Conservation (phyloP, 92 coral and sea anemone genomes). For the Epizoanthus rinbou region DNA sequence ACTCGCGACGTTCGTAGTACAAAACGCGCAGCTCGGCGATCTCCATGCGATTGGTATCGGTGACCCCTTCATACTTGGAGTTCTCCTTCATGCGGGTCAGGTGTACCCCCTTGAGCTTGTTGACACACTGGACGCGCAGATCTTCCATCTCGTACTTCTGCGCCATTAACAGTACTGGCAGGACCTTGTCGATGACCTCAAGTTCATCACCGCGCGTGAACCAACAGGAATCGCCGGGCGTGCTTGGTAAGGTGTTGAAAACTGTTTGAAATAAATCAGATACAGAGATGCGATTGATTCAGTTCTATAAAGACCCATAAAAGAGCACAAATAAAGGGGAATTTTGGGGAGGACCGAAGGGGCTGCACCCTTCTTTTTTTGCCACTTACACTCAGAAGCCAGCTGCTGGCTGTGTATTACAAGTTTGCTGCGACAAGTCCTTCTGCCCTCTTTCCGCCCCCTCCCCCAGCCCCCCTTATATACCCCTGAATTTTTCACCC, state of each 20-base stretch:
- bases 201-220: conserved; percentile 21
- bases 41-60: conserved; percentile 27
- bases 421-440: too few relatives aligned
- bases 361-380: too few relatives aligned
- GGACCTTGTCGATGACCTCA: conserved; percentile 27
- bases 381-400: too few relatives aligned
- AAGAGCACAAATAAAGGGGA: too few relatives aligned
- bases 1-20: conserved; percentile 33
- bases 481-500: too few relatives aligned
- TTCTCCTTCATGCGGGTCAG: conserved; percentile 26
- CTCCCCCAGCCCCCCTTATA: too few relatives aligned
- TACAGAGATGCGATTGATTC: too few relatives aligned
- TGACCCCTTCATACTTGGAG: conserved; percentile 17
- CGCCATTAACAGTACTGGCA: conserved; percentile 25
- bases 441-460: too few relatives aligned
- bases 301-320: too few relatives aligned
- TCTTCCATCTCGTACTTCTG: conserved; percentile 26
- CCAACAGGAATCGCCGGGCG: conserved; percentile 22
- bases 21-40: conserved; percentile 32
- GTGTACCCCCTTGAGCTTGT: conserved; percentile 30
- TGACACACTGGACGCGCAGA: conserved; percentile 4
- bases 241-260: conserved; percentile 23
- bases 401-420: too few relatives aligned
- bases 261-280: not conserved
- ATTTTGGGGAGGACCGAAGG: too few relatives aligned